Evolutionary conservation across 1,140 invertebrate species (phyloP), one percentile per base, ranked within the genome.

Genomic region (Neotoxoptera formosana): DNA sequence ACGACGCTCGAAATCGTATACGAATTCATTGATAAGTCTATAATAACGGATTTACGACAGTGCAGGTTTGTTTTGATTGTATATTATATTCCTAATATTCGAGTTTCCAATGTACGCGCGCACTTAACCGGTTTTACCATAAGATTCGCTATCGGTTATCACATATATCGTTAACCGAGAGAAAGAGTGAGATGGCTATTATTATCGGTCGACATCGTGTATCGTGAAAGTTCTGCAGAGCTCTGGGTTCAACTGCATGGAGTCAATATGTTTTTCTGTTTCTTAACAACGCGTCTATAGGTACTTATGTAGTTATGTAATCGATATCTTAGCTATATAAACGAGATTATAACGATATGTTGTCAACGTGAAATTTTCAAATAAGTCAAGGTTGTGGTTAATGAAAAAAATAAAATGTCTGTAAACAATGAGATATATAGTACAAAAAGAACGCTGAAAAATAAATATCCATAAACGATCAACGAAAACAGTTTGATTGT

Each of bases 381-480:
- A 83, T 53, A 51, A 92, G 91, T 83, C 91, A 92, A 92, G 91
- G 91, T 92, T 81, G 76, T 53, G 76, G 47, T 51, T 84, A 23
- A 76, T 45, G 34, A 41, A 14, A 56, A 56, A 56, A 89, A 30
- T 51, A 88, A 41, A 87, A 36, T 0, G 36, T 41, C n/a, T n/a
- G 86, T 88, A 56, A 36, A 89, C 48, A 89, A 56, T 56, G 34
- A 56, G 34, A 36, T 56, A 56, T 89, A 89, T 53, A 9, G 1
- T 41, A 41, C 11, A 21, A 56, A 89, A 53, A 48, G 0, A 89
- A 53, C 20, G 48, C 3, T 8, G n/a, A 51, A 89, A 89, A 51
- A 51, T 36, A 53, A 9, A 14, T 47, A 51, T 89, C 48, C 48
- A 20, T 34, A 25, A 89, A 56, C 48, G 34, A 56, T 89, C n/a